Percentiles rank a stretch among this genome's conserved stretches.
phyloP scores from a whole-genome alignment of 2,113 vertebrate genomes.

The Recurvirostra avosetta region DNA sequence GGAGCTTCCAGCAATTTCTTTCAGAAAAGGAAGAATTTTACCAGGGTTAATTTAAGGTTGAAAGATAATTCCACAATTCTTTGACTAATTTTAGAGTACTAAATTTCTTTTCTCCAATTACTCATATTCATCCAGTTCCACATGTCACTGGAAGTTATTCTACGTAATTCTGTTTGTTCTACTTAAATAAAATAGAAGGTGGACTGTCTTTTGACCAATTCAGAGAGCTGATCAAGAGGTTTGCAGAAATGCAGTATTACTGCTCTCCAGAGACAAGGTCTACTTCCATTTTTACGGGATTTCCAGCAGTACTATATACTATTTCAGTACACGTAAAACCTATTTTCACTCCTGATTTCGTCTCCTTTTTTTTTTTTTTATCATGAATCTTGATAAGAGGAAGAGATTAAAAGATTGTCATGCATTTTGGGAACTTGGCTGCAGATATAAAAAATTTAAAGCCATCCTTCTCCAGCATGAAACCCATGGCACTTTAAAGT shows the following conservation, averaged over 20 bases:
- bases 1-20: not conserved
- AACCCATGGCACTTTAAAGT: not conserved
- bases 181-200: not conserved
- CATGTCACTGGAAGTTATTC: not conserved
- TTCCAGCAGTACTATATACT: not conserved
- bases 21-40: not conserved
- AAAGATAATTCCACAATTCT: not conserved
- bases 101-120: not conserved
- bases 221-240: not conserved
- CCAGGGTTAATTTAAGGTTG: not conserved
- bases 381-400: not conserved
- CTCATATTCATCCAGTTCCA: not conserved
- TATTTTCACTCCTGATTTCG: not conserved
- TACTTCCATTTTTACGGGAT: not conserved
- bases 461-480: slow-evolving; percentile 24
- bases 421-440: slow-evolving; percentile 10
- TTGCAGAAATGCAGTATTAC: not conserved
- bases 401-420: slow-evolving; percentile 13
- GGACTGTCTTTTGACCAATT: not conserved
- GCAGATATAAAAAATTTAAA: slow-evolving; percentile 34
- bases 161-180: not conserved
- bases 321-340: not conserved
- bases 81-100: not conserved
- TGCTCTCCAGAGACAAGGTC: not conserved
- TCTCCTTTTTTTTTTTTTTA: not conserved